Percentiles rank a stretch among this genome's conserved stretches.
Evolutionary conservation across 2,113 vertebrate species (phyloP).

Genomic region (Myocastor coypus): DNA sequence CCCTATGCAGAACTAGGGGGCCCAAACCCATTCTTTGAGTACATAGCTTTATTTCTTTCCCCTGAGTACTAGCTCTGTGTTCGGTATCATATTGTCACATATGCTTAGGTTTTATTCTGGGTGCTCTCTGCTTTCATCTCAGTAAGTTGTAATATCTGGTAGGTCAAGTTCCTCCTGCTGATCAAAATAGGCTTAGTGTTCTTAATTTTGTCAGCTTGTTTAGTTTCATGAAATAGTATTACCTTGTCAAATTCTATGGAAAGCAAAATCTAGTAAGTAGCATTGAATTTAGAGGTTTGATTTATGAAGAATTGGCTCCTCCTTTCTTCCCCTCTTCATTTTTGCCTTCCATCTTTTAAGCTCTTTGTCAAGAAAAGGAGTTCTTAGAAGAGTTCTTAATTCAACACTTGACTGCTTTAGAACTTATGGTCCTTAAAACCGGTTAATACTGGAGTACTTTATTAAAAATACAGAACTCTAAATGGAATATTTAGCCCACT

Average conservation of each 20-base stretch:
- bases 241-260: slow-evolving; percentile 1
- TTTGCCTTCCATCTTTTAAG: background rate
- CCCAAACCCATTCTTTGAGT: background rate
- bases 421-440: slow-evolving; percentile 2
- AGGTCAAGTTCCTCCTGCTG: background rate
- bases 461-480: slow-evolving; percentile 31
- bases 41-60: background rate
- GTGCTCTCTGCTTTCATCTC: background rate
- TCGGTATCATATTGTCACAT: background rate
- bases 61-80: slow-evolving; percentile 15
- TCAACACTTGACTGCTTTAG: slow-evolving; percentile 16
- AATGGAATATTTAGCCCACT: slow-evolving; percentile 28
- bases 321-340: background rate
- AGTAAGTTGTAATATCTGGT: background rate
- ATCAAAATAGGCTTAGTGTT: slow-evolving; percentile 17
- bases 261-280: slow-evolving; percentile 38
- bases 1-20: background rate
- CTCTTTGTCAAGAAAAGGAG: slow-evolving; percentile 26
- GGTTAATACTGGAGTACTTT: background rate
- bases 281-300: slow-evolving; percentile 23
- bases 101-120: background rate
- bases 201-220: slow-evolving; percentile 27
- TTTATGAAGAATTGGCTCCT: background rate
- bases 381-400: background rate
- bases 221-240: slow-evolving; percentile 17